Base-by-base conservation (phyloP, 2,797 vertebrate genomes). In the Antrozous pallidus region DNA sequence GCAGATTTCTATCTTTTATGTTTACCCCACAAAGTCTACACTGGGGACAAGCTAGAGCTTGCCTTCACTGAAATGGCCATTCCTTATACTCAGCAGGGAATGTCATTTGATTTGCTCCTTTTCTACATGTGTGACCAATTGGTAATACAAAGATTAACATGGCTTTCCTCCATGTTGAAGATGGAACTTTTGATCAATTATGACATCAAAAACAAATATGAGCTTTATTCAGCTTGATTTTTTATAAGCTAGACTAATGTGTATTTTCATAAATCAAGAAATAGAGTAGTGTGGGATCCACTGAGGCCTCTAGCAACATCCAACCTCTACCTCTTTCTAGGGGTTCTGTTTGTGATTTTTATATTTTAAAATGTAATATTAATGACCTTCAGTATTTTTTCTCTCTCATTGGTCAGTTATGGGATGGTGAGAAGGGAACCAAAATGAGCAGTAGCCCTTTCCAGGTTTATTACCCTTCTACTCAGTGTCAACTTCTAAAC, bases 1-100 rank as follows among this genome's bases (percentile, higher is more conserved):
- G 98, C 98, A 98, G 98, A 98, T 98, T 98, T 98, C 97, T 98
- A 98, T 98, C 95, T 98, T 97, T 96, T 78, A 96, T 97, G 94
- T 83, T 94, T 94, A 95, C 96, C 85, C 79, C 63, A 97, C 90
- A 90, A 93, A 95, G 89, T 58, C 0, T 88, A 28, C 93, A 5
- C 63, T 95, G 92, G 94, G 95, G 93, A 74, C 91, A 97, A 94
- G 95, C 81, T 95, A 70, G 95, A 96, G 93, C 96, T 96, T 97
- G 97, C 91, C 95, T 75, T 80, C 45, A 4, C 20, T 2, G 0
- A 96, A 86, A 96, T 94, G 96, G 90, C 85, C 88, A 54, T 93
- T 94, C 94, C 9, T 97, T 91, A 86, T 78, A 31, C 88, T 93
- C 83, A 95, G 67, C 92, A 95, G 94, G 80, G 71, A 96, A 78